phyloP scores from a whole-genome alignment of 2,888 invertebrate genomes.

The Sinelater perroti region DNA sequence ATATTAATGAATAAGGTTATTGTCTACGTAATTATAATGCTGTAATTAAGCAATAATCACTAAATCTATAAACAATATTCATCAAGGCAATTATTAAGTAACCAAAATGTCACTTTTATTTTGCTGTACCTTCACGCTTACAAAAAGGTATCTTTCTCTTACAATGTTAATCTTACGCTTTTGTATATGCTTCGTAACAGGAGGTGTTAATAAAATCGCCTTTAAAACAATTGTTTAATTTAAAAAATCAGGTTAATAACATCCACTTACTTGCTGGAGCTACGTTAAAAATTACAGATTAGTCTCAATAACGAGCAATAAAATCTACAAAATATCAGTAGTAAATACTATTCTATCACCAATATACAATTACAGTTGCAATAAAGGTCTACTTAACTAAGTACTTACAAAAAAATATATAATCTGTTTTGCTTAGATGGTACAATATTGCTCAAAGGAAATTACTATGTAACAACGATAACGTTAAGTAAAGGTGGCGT shows the following conservation, averaged over 20 bases:
- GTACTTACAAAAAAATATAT: slow-evolving; percentile 18
- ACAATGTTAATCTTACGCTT: too few species aligned
- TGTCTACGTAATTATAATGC: too few species aligned
- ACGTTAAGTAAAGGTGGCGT: neutral
- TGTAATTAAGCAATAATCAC: too few species aligned
- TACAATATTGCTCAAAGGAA: slow-evolving; percentile 28
- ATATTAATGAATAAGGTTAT: too few species aligned
- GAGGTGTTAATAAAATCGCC: too few species aligned
- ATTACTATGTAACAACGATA: slow-evolving; percentile 20
- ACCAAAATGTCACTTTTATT: too few species aligned
- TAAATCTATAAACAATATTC: too few species aligned
- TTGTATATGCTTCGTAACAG: too few species aligned
- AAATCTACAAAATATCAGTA: slow-evolving; percentile 19
- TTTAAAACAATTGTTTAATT: too few species aligned
- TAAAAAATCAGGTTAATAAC: slow-evolving; percentile 17
- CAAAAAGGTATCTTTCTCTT: too few species aligned
- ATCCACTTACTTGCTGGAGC: slow-evolving; percentile 3
- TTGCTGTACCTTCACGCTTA: too few species aligned
- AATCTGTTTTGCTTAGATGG: slow-evolving; percentile 10
- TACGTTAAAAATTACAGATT: slow-evolving; percentile 10
- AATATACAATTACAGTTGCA: slow-evolving; percentile 13
- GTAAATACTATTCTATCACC: slow-evolving; percentile 28
- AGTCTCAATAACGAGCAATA: slow-evolving; percentile 11
- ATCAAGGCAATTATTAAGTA: too few species aligned
- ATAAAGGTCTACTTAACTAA: neutral